Evolutionary conservation across 2,888 invertebrate genomes (phyloP).

Genomic region (Drosophila birchii): DNA sequence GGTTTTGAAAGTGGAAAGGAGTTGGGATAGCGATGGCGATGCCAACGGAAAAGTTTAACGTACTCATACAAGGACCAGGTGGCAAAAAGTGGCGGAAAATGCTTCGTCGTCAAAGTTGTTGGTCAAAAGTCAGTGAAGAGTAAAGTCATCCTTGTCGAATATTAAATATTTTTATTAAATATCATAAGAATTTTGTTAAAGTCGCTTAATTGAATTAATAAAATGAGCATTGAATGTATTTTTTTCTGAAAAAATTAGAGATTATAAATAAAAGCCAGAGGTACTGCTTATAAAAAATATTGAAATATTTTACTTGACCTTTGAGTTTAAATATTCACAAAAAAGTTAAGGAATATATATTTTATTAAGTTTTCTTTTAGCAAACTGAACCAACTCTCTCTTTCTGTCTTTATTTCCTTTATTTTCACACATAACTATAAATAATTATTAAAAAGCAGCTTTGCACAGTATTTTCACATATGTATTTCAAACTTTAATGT

Average conservation of each 20-base stretch:
- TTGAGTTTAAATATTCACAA: not conserved
- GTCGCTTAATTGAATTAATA: too few species aligned
- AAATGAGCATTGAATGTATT: too few species aligned
- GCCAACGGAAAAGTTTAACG: slow-evolving; percentile 42
- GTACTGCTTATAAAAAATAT: not conserved
- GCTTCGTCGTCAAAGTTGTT: slow-evolving; percentile 1
- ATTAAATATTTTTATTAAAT: too few species aligned
- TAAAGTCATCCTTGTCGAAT: not conserved
- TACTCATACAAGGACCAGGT: slow-evolving; percentile 33
- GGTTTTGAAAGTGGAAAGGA: not conserved
- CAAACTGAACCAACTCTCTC: not conserved
- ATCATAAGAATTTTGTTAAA: too few species aligned
- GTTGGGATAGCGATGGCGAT: slow-evolving; percentile 16
- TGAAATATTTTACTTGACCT: not conserved
- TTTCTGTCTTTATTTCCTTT: not conserved
- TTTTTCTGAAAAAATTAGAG: too few species aligned
- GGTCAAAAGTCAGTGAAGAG: slow-evolving; percentile 2
- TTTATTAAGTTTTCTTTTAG: not conserved
- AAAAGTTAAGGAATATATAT: not conserved
- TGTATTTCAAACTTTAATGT: not conserved
- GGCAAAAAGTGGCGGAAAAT: slow-evolving; percentile 24
- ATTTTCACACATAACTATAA: not conserved
- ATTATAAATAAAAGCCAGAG: not conserved
- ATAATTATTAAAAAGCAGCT: not conserved
- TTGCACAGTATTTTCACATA: not conserved